A percentile compares a stretch with the other conserved stretches of the same genome.
Conservation (phyloP, 2,888 invertebrate species). For the Leucoma salicis region DNA sequence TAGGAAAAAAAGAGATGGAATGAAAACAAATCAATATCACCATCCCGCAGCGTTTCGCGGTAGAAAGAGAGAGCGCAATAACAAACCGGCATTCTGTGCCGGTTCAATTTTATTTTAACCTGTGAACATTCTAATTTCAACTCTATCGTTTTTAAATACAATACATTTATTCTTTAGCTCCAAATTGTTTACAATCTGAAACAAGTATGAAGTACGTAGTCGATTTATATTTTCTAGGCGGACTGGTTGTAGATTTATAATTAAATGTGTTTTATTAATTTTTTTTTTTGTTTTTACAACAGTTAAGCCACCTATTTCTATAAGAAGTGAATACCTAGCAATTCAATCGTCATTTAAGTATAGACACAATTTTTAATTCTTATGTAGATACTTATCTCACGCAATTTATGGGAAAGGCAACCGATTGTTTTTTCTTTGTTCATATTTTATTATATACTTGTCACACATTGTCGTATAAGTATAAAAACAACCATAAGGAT, state of each 20-base stretch:
- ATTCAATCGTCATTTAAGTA: no score
- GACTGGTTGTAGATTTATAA: slow-evolving; percentile 8
- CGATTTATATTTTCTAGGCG: slow-evolving; percentile 24
- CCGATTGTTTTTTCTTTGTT: no score
- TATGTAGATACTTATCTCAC: no score
- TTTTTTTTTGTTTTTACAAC: neutral
- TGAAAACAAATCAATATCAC: slow-evolving; percentile 82
- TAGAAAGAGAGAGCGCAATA: slow-evolving; percentile 75
- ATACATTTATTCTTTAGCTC: slow-evolving; percentile 32
- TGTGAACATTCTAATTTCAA: slow-evolving; percentile 40
- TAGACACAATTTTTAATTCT: no score
- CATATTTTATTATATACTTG: no score
- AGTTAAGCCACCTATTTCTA: neutral
- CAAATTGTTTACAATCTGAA: slow-evolving; percentile 47
- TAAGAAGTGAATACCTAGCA: neutral
- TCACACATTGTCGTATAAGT: no score
- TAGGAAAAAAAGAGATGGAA: slow-evolving; percentile 74
- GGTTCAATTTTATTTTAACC: slow-evolving; percentile 48
- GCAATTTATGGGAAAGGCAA: no score
- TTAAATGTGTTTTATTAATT: slow-evolving; percentile 1
- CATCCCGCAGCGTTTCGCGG: slow-evolving; percentile 66
- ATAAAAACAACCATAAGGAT: no score
- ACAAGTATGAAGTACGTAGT: no score
- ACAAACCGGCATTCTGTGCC: slow-evolving; percentile 78
- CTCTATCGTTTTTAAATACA: slow-evolving; percentile 42